Base-by-base conservation (phyloP, 2,888 invertebrate species). In the Galerucella calmariensis region DNA sequence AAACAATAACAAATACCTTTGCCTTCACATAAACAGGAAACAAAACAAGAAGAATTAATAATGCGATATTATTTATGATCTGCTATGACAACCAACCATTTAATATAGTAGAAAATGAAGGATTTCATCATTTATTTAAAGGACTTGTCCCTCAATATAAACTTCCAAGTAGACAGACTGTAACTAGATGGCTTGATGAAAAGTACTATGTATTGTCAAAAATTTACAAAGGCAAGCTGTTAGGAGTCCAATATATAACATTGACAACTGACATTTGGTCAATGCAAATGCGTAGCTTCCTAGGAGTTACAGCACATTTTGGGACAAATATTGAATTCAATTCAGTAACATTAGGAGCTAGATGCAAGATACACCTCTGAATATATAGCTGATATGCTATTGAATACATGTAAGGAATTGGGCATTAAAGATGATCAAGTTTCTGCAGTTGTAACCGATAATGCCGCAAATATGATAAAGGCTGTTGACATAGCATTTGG, bases 231-330 rank as follows among this genome's bases (percentile, higher is more conserved):
- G 35, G 62, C 20, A 77, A 73, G 16, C 72, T 78, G n/a, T 46
- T 27, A 27, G 46, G 11, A 48, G 67, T 75, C 16, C 20, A 74
- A 27, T n/a, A 63, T 67, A 14, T 75, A n/a, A 69, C 74, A 16
- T 44, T 79, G 20, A 80, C 79, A 27, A 77, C 74, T 53, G 80
- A 80, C 41, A 67, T 78, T 10, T 80, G 80, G 77, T 76, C 77
- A 16, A 68, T 78, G 69, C 69, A 72, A 14, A 79, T 72, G 16
- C 67, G 24, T 46, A 78, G 80, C 51, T 79, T 74, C 73, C 68
- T 80, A 51, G 78, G 78, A n/a, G 27, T 77, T 11, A 79, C 76
- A 41, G 58, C 24, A 46, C 72, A 77, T 67, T 75, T 76, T 73
- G 51, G 53, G 12, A 10, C 48, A 46, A 62, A 74, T 46, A 35